phyloP scores from a whole-genome alignment of 2,113 vertebrate genomes.

The Dissostichus mawsoni region DNA sequence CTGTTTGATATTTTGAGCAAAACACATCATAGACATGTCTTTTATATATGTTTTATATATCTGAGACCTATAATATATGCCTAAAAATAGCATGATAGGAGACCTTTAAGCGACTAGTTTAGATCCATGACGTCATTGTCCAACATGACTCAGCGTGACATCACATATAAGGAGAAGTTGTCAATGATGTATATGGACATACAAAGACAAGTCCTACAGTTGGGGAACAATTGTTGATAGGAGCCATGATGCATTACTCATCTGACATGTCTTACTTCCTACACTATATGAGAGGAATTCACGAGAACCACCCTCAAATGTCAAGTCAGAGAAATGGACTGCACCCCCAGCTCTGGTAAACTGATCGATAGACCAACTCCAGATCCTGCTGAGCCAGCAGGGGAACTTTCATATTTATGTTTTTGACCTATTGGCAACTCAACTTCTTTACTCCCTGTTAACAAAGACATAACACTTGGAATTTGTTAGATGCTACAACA shows the following conservation, averaged over 20 bases:
- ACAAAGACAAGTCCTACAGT: neutral
- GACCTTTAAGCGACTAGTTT: neutral
- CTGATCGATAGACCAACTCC: constrained; percentile 67
- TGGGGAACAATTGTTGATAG: constrained; percentile 6
- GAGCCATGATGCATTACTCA: constrained; percentile 27
- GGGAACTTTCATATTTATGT: constrained; percentile 73
- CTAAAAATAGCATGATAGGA: no score
- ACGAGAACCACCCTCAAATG: constrained; percentile 58
- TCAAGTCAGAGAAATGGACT: constrained; percentile 59
- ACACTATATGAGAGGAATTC: constrained; percentile 47
- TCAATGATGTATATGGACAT: neutral
- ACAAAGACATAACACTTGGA: constrained; percentile 41
- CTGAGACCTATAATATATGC: no score
- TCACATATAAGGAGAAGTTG: neutral
- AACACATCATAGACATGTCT: no score
- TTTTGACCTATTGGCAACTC: constrained; percentile 65
- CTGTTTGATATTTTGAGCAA: no score
- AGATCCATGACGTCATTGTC: neutral
- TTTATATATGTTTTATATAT: no score
- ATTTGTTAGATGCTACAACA: constrained; percentile 21
- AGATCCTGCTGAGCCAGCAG: constrained; percentile 64
- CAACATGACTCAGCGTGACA: neutral
- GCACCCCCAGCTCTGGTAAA: constrained; percentile 45
- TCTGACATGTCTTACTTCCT: constrained; percentile 27
- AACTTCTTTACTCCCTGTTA: constrained; percentile 3